These are phyloP conservation scores for Drosophila miranda DNA, from an alignment of 1,140 invertebrate species.

Conservation along the genomic window DNA sequence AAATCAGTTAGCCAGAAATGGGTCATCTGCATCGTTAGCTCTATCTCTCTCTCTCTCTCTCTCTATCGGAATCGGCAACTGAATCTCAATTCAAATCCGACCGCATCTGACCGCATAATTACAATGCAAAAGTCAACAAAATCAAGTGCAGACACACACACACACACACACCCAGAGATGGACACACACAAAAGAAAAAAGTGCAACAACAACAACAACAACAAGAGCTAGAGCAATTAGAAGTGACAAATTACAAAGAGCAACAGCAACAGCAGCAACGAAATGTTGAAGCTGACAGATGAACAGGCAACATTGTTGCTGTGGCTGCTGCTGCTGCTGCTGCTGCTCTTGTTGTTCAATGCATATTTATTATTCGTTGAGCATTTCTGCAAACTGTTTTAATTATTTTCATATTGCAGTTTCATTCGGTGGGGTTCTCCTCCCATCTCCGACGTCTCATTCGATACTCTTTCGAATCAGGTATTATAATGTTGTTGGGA, in stretches of 20 bases:
- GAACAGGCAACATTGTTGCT: conserved; percentile 22
- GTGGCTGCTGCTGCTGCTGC: neutral
- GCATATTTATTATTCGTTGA: conserved; percentile 44
- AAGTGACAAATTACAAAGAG: conserved; percentile 67
- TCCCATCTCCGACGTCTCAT: conserved; percentile 2
- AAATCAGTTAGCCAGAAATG: conserved; percentile 49
- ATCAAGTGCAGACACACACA: conserved; percentile 47
- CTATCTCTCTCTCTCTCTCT: neutral
- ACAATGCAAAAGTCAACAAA: conserved; percentile 62
- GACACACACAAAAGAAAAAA: conserved; percentile 13
- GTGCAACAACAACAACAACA: conserved; percentile 35
- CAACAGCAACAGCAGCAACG: conserved; percentile 9
- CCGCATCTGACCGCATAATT: conserved; percentile 59
- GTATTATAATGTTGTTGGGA: too few relatives aligned
- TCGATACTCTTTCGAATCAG: neutral
- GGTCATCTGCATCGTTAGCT: conserved; percentile 52
- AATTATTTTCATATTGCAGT: conserved; percentile 61
- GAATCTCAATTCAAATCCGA: conserved; percentile 48
- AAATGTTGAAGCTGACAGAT: conserved; percentile 22
- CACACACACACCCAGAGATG: neutral
- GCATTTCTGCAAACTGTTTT: conserved; percentile 46
- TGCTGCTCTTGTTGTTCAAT: conserved; percentile 4
- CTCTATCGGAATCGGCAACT: conserved; percentile 17
- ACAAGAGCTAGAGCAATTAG: conserved; percentile 46
- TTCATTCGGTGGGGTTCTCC: conserved; percentile 14